Conservation (phyloP, 2,113 vertebrate genomes). For the Corvus cornix region DNA sequence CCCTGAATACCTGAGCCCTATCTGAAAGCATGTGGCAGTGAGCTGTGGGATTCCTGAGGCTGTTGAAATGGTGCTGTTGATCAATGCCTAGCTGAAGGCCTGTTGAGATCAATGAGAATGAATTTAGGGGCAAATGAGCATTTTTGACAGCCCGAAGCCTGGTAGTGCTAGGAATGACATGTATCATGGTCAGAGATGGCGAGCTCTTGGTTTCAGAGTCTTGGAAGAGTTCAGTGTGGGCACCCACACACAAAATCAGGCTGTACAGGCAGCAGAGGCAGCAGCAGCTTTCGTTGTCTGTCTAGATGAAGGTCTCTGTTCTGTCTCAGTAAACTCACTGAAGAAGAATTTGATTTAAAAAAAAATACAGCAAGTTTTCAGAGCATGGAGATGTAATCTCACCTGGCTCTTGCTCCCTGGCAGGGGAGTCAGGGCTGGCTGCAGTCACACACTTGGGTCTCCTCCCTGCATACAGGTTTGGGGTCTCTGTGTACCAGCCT, state of each 20-base stretch:
- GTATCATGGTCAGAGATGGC: neutral
- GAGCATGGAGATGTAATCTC: neutral
- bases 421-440: neutral
- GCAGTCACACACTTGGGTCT: neutral
- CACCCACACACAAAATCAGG: neutral
- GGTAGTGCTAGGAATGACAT: neutral
- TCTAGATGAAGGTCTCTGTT: neutral
- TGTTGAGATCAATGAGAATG: neutral
- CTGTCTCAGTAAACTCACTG: neutral
- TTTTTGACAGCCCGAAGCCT: neutral
- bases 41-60: neutral
- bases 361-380: neutral
- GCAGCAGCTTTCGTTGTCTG: neutral
- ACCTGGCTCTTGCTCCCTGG: fast-evolving
- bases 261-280: neutral
- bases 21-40: neutral
- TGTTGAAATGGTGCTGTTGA: neutral
- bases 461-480: neutral
- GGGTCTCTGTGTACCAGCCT: neutral
- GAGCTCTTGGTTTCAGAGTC: neutral
- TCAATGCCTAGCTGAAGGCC: neutral
- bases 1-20: neutral
- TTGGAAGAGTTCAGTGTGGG: neutral
- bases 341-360: neutral
- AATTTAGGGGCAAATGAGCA: neutral